Evolutionary conservation across 2,113 vertebrate genomes (phyloP).

Genomic region (Pyrgilauda ruficollis): DNA sequence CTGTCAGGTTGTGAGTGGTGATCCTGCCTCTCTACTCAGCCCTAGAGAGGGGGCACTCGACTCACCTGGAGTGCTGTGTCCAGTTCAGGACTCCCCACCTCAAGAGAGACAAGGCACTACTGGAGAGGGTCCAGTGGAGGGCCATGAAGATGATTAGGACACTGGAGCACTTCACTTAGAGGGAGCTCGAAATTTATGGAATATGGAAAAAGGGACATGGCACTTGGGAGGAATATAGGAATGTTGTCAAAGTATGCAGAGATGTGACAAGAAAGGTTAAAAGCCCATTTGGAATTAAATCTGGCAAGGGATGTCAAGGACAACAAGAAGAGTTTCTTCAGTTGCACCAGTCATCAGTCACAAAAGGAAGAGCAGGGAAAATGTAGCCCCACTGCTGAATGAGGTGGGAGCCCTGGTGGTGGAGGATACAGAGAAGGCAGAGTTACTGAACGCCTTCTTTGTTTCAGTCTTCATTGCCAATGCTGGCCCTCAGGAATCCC

Average conservation of each 20-base stretch:
- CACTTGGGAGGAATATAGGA: background rate
- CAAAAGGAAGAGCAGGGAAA: background rate
- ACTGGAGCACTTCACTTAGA: background rate
- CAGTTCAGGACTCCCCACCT: background rate
- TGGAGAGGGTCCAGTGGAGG: background rate
- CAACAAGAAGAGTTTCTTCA: background rate
- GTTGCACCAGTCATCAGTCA: background rate
- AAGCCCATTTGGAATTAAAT: background rate
- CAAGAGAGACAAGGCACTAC: background rate
- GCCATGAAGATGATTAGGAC: background rate
- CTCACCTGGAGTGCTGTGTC: background rate
- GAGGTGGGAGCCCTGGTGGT: background rate
- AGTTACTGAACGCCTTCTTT: background rate
- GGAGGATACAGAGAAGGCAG: background rate
- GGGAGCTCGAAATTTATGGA: no score
- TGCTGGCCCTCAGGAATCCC: background rate
- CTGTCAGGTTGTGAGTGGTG: rapidly evolving
- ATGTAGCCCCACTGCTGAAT: rapidly evolving
- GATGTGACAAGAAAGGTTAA: background rate
- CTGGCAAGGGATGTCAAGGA: background rate
- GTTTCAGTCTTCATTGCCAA: background rate
- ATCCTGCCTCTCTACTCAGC: background rate
- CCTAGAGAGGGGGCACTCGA: background rate
- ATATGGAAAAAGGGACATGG: background rate
- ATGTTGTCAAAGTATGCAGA: background rate